Evolutionary conservation across 2,113 vertebrate species (phyloP).

Genomic region (Apus apus): DNA sequence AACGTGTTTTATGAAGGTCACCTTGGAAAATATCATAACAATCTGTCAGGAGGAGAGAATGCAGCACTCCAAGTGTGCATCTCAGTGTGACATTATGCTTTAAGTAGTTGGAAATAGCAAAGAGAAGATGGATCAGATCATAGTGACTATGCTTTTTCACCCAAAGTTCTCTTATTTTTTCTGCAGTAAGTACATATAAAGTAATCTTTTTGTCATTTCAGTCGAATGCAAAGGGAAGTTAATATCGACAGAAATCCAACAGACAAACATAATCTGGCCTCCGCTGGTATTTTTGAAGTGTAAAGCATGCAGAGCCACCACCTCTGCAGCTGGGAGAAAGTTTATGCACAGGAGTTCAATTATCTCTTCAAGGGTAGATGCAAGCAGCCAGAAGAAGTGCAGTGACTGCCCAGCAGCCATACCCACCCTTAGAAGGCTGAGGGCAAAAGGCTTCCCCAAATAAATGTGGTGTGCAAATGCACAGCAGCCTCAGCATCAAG

Average conservation of each 20-base stretch:
- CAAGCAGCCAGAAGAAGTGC: not conserved
- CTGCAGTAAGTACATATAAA: slow-evolving; percentile 3
- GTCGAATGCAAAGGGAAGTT: not conserved
- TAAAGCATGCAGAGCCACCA: not conserved
- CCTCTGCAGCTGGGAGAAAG: not conserved
- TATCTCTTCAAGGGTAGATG: not conserved
- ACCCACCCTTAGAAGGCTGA: not conserved
- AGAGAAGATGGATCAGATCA: slow-evolving; percentile 14
- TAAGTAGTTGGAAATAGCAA: slow-evolving; percentile 35
- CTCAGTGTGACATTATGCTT: slow-evolving; percentile 43
- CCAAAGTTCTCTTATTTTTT: not conserved
- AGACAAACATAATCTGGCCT: not conserved
- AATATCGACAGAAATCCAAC: slow-evolving; percentile 29
- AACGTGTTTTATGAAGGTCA: slow-evolving; percentile 54
- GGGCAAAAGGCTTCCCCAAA: not conserved
- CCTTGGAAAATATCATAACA: slow-evolving; percentile 51
- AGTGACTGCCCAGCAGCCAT: not conserved
- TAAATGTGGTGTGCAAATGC: not conserved
- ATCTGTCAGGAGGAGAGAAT: slow-evolving; percentile 14
- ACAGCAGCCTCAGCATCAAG: not conserved
- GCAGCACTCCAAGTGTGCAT: not conserved
- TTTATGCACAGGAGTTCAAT: slow-evolving; percentile 16
- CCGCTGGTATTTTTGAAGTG: not conserved
- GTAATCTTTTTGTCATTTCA: slow-evolving; percentile 29
- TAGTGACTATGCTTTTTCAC: not conserved